These are phyloP conservation scores for Corythornis cristatus DNA, from an alignment of 2,113 vertebrate genomes.

Conservation along the genomic window DNA sequence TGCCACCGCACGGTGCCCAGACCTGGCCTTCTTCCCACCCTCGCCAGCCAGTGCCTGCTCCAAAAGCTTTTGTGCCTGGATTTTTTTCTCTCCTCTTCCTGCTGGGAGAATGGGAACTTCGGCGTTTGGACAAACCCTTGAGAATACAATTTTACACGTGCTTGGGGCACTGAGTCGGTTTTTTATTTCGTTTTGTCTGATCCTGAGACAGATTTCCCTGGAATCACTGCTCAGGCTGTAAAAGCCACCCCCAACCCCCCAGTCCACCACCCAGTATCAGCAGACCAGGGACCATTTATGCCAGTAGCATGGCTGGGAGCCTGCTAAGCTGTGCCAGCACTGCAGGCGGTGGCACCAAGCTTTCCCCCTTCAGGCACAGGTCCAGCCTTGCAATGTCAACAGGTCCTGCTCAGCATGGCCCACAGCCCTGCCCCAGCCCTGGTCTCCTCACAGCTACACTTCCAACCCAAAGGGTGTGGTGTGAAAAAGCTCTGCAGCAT, in stretches of 20 bases:
- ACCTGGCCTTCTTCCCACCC: slow-evolving; percentile 35
- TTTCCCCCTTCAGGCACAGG: background rate
- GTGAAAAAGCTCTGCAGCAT: background rate
- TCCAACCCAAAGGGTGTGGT: background rate
- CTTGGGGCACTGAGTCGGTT: background rate
- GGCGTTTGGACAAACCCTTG: background rate
- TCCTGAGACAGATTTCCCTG: background rate
- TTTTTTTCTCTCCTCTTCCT: slow-evolving; percentile 33
- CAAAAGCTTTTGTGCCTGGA: slow-evolving; percentile 1
- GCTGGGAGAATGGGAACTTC: slow-evolving; percentile 40
- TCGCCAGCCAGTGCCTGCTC: background rate
- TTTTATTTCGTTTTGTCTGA: background rate
- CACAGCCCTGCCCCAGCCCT: background rate
- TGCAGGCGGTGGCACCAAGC: background rate
- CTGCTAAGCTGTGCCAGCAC: background rate
- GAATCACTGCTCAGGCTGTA: background rate
- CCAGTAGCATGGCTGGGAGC: background rate
- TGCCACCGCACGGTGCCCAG: background rate
- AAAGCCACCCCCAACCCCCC: background rate
- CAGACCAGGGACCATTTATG: background rate
- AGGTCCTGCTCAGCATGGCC: rapidly evolving
- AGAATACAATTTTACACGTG: slow-evolving; percentile 23
- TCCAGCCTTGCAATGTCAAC: background rate
- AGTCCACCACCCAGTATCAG: background rate
- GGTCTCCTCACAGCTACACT: background rate